These are phyloP conservation scores for Gopherus evgoodei DNA, from an alignment of 2,113 vertebrate species.

Conservation along the genomic window DNA sequence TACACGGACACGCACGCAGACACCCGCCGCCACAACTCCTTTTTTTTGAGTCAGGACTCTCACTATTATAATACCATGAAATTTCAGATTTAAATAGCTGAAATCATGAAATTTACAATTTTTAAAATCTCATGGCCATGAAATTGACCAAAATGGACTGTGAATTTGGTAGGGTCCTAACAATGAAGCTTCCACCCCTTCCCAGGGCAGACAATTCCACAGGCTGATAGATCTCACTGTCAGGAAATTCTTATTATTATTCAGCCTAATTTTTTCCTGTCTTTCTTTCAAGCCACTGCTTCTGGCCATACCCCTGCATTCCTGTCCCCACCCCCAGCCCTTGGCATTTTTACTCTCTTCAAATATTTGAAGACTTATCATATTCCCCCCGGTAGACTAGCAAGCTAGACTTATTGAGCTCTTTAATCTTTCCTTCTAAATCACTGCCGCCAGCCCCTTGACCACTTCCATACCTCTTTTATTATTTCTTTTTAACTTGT, in stretches of 20 bases:
- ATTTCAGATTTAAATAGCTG: too few species aligned
- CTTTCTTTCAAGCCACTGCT: neutral
- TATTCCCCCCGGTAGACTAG: neutral
- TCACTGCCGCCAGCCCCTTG: neutral
- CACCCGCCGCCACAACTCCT: too few species aligned
- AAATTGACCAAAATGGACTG: too few species aligned
- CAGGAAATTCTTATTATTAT: neutral
- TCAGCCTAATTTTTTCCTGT: neutral
- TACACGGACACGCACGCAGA: too few species aligned
- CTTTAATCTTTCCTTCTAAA: neutral
- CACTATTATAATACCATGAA: too few species aligned
- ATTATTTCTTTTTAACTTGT: neutral
- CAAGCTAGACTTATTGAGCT: neutral
- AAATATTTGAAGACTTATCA: neutral
- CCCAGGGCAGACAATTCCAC: neutral
- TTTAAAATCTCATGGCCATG: too few species aligned
- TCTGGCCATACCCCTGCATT: neutral
- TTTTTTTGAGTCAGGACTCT: too few species aligned
- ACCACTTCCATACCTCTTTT: neutral
- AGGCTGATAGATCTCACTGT: neutral
- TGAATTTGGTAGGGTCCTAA: too few species aligned
- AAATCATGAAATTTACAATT: too few species aligned
- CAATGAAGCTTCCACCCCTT: neutral
- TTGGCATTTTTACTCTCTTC: neutral
- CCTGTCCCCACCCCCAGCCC: neutral